phyloP scores from a whole-genome alignment of 2,113 vertebrate species.

The Lates calcarifer region DNA sequence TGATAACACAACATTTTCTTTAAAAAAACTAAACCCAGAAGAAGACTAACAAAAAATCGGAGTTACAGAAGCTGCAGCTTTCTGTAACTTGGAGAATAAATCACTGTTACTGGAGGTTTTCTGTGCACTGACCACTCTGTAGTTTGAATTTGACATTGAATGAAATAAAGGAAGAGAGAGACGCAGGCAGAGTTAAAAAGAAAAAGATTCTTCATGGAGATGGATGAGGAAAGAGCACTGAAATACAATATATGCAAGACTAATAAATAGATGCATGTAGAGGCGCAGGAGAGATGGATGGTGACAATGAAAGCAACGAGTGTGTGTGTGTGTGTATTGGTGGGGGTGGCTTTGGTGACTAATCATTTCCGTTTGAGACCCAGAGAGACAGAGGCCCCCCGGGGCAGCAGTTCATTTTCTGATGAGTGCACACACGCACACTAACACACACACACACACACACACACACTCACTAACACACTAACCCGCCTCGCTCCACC shows the following conservation, averaged over 20 bases:
- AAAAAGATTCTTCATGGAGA: neutral
- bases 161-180: neutral
- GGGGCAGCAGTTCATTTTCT: conserved; percentile 48
- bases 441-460: conserved; percentile 19
- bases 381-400: conserved; percentile 41
- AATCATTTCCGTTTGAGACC: conserved; percentile 59
- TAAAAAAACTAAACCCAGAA: too few relatives aligned
- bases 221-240: neutral
- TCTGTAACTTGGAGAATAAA: neutral
- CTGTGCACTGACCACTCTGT: neutral
- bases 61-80: neutral
- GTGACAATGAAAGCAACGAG: neutral
- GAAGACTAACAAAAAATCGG: neutral
- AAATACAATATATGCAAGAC: neutral
- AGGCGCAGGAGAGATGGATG: neutral
- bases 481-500: neutral
- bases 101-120: neutral
- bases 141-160: neutral
- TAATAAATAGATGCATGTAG: neutral
- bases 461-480: conserved; percentile 5
- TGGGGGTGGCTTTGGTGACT: conserved; percentile 53
- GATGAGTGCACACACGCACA: conserved; percentile 33
- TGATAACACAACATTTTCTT: neutral
- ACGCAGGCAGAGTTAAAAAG: neutral
- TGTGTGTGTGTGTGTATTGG: conserved; percentile 3